Evolutionary conservation across 2,888 invertebrate genomes (phyloP), one percentile per base, ranked within the genome.

Genomic region (Drosophila acutilabella): DNA sequence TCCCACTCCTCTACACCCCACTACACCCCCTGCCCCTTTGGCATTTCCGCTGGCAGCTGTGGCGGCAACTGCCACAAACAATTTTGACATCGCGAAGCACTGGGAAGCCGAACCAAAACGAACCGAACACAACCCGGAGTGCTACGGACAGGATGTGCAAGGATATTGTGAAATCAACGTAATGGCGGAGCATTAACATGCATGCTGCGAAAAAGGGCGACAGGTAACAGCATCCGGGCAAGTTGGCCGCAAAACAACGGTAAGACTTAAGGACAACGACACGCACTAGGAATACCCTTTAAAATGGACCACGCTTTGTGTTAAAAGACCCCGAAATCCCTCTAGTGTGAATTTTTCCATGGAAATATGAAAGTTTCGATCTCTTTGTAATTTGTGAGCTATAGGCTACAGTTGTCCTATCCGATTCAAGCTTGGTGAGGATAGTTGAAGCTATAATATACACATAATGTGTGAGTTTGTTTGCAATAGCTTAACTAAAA

Each of bases 151-250:
- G 84, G 87, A 84, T 84, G 87, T 86, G 83, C 80, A 83, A 80
- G 87, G 87, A 88, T 86, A 88, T 88, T 84, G 84, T 84, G 83
- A 88, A 84, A 84, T 84, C 87, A 88, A 86, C 83, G 89, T 80
- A 88, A 84, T 83, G 85, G 88, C 73, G 80, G 66, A 70, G 74
- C 85, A 80, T 86, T 86, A 86, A 81, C 81, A 81, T 83, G 81
- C 81, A 74, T 69, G 78, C 67, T 60, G 56, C 66, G 57, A 79
- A 71, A 85, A 68, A 65, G 61, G 61, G 68, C 79, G 79, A 74
- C 74, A 78, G 74, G 79, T 75, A 75, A 57, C 74, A 67, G 59
- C 52, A 62, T 78, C 58, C 78, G 62, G 62, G 36, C 67, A 67
- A 52, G 18, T 67, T 78, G 74, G 66, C 74, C 79, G 58, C 78